Base-by-base conservation (phyloP, 2,888 invertebrate species). In the Sinopyrophorus schimmeli region DNA sequence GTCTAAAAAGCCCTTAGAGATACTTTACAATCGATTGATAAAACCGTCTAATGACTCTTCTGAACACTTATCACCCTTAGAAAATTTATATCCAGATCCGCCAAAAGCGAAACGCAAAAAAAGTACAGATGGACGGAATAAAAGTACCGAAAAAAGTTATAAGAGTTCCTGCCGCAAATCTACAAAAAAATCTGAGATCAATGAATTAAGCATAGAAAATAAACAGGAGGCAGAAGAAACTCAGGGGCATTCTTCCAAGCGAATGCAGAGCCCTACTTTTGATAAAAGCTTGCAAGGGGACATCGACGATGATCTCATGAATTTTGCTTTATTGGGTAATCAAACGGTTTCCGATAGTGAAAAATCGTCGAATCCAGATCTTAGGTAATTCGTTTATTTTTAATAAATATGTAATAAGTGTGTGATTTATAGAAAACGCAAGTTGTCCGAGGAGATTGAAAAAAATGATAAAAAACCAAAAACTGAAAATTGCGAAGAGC, bases 301-400 rank as follows among this genome's bases (percentile, higher is more conserved):
- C n/a, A n/a, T n/a, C 11, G 40, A 39, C 17, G 63, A 64, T 27
- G 63, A 64, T 12, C 40, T 65, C 24, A 65, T 66, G 65, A 64
- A 64, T 47, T 65, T 61, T 54, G 66, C 64, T 1, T 32, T 62
- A 14, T 41, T 61, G 27, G 64, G 64, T n/a, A 61, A 53, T 44
- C 55, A 56, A 23, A 40, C 58, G 12, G 11, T 43, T 26, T 27
- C 10, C 12, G 23, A 47, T 20, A 27, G 12, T 16, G 38, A 49
- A 9, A 31, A 38, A 27, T 17, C 16, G n/a, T 6, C 5, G 7
- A 7, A 10, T 14, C 14, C 9, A 11, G 28, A 44, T 3, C 15
- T 11, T 11, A 35, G 20, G 44, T 44, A 44, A 44, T 12, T 24
- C 15, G n/a, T 21, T 17, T 41, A 17, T 31, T 41, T 41, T 3